Evolutionary conservation across 2,888 invertebrate species (phyloP).

Genomic region (Mythimna vitellina): DNA sequence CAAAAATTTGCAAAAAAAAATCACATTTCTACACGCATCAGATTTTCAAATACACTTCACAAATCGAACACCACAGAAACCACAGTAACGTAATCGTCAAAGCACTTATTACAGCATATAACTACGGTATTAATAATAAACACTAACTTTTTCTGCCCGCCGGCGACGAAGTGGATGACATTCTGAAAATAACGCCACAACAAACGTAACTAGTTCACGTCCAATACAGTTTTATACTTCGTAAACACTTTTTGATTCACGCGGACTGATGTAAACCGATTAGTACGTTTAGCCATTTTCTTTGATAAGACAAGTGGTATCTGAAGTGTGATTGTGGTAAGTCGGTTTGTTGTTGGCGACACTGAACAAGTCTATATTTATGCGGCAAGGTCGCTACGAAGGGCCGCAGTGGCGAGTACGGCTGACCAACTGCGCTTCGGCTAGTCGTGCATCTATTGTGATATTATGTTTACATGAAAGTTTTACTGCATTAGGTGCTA

Average conservation of each 20-base stretch:
- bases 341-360: conserved; percentile 81
- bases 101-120: conserved; percentile 55
- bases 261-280: conserved; percentile 77
- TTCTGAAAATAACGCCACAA: conserved; percentile 81
- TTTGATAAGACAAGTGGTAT: conserved; percentile 84
- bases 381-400: conserved; percentile 82
- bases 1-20: conserved; percentile 7
- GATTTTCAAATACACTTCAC: conserved; percentile 40
- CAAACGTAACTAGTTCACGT: conserved; percentile 77
- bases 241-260: conserved; percentile 80
- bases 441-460: conserved; percentile 63
- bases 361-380: conserved; percentile 83
- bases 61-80: conserved; percentile 37
- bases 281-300: conserved; percentile 86
- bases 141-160: conserved; percentile 86
- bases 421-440: conserved; percentile 76
- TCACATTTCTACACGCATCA: conserved; percentile 2
- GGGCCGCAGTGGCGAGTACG: conserved; percentile 76
- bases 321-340: conserved; percentile 74
- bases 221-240: conserved; percentile 79
- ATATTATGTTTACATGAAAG: conserved; percentile 19
- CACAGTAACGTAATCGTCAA: conserved; percentile 45
- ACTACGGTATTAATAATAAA: conserved; percentile 73
- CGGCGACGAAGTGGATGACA: conserved; percentile 84
- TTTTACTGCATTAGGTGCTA: background rate